Evolutionary conservation across 2,113 vertebrate species (phyloP), one percentile per base, ranked within the genome.

Genomic region (Anhinga anhinga): DNA sequence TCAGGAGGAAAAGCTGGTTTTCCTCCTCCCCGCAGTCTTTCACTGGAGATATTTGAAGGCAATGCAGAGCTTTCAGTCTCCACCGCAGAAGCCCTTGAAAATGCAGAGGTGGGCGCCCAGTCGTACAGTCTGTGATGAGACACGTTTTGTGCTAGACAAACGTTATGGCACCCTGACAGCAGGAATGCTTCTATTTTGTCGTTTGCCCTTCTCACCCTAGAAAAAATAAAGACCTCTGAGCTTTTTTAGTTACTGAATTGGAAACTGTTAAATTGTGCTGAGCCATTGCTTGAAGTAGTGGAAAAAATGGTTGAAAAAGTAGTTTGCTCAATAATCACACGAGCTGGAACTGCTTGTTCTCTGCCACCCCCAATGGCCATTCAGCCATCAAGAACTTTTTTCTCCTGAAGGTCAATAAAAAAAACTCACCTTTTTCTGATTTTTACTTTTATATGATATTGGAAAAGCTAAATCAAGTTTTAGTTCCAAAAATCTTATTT

Each of bases 141-240:
- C 49, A 1, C 2, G 1, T 49, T 65, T 40, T 77, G 42, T 50
- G 73, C 74, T 27, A 49, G 79, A 45, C 67, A 18, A 34, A 20
- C 0, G 29, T 5, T 4, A 4, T 0, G 19, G n/a, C 40, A 30
- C 76, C 74, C 65, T 45, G 25, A 0, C n/a, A 45, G 65, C 49
- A 53, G 27, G 22, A 50, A 25, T 2, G 3, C 76, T 80, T 10
- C 71, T 29, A 38, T 23, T 58, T 25, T 78, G 10, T 13, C 19
- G 0, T 23, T 36, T 77, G 74, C 78, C 86, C 79, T 88, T 40
- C 69, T 77, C 81, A 49, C 30, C 81, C 74, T 5, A 2, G 66
- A 36, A 95, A 96, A 94, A 82, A 85, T 47, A 45, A 80, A 94
- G 38, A 58, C 45, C 38, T 55, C 13, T 50, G 56, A 93, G 70